A percentile compares a stretch with the other conserved stretches of the same genome.
Evolutionary conservation across 2,797 vertebrate genomes (phyloP).

Genomic region (Delichon dasypus): DNA sequence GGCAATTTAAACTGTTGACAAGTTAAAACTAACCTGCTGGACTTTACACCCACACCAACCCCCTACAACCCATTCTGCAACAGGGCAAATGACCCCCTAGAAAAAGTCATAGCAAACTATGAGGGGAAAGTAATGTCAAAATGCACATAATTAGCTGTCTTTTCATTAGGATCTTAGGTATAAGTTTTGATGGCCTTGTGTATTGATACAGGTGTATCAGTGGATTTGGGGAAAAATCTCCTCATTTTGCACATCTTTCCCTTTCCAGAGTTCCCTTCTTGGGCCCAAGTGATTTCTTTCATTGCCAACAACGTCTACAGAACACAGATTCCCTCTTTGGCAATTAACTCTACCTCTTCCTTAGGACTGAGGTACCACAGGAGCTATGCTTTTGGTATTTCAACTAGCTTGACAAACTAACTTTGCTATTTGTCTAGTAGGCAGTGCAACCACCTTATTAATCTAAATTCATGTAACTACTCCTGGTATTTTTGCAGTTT

Average conservation of each 20-base stretch:
- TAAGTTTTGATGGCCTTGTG: not conserved
- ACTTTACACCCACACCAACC: rapidly evolving
- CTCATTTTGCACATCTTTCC: not conserved
- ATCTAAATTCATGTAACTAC: not conserved
- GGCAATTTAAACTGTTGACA: not conserved
- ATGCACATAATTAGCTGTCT: not conserved
- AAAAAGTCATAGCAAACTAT: not conserved
- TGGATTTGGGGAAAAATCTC: not conserved
- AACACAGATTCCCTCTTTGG: not conserved
- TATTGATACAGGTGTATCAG: not conserved
- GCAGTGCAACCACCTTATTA: not conserved
- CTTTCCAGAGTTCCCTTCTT: not conserved
- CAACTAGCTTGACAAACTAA: not conserved
- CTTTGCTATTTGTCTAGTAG: not conserved
- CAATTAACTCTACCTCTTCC: not conserved
- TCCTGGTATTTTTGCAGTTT: not conserved
- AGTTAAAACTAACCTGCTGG: not conserved
- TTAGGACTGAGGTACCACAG: not conserved
- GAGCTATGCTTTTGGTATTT: not conserved
- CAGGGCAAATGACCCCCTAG: not conserved
- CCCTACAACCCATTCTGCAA: not conserved
- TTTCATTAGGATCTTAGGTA: not conserved
- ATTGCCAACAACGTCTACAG: not conserved
- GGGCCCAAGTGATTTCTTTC: not conserved
- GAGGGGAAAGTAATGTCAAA: not conserved